Percentiles rank a stretch among this genome's conserved stretches.
These are phyloP conservation scores for Diploptera punctata DNA, from an alignment of 2,888 invertebrate species.

Conservation along the genomic window DNA sequence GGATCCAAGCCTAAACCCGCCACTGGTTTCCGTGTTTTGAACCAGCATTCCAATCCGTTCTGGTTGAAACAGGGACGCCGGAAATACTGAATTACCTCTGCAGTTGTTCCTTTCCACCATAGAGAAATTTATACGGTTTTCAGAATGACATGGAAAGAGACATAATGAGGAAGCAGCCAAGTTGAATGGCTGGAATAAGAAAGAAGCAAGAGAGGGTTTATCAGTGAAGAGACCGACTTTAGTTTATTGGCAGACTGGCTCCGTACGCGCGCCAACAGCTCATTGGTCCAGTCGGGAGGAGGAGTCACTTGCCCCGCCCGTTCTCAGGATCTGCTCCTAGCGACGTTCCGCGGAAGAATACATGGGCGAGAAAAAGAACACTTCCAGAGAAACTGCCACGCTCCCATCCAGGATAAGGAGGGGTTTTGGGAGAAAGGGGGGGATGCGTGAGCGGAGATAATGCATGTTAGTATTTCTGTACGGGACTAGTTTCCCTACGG, in stretches of 20 bases:
- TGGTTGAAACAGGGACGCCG: neutral
- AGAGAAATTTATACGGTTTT: conserved; percentile 7
- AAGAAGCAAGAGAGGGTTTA: conserved; percentile 23
- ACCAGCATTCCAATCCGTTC: neutral
- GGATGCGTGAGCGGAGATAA: conserved; percentile 36
- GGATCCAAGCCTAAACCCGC: no score
- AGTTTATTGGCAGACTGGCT: conserved; percentile 3
- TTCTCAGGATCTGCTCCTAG: neutral
- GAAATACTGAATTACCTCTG: neutral
- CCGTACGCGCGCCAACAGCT: neutral
- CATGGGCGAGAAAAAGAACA: neutral
- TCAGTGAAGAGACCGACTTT: conserved; percentile 7
- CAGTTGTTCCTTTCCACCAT: conserved; percentile 1
- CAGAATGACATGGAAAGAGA: conserved; percentile 8
- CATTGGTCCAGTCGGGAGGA: conserved; percentile 10
- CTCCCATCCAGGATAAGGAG: neutral
- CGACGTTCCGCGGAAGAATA: conserved; percentile 23
- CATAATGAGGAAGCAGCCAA: conserved; percentile 18
- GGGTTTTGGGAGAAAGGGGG: neutral
- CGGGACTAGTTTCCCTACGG: conserved; percentile 40
- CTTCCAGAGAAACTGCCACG: neutral
- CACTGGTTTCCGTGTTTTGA: neutral
- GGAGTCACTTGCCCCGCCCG: conserved; percentile 2
- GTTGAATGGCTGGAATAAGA: conserved; percentile 15
- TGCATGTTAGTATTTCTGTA: conserved; percentile 42